These are phyloP conservation scores for Drosophila funebris DNA, from an alignment of 1,140 invertebrate genomes.

Conservation along the genomic window DNA sequence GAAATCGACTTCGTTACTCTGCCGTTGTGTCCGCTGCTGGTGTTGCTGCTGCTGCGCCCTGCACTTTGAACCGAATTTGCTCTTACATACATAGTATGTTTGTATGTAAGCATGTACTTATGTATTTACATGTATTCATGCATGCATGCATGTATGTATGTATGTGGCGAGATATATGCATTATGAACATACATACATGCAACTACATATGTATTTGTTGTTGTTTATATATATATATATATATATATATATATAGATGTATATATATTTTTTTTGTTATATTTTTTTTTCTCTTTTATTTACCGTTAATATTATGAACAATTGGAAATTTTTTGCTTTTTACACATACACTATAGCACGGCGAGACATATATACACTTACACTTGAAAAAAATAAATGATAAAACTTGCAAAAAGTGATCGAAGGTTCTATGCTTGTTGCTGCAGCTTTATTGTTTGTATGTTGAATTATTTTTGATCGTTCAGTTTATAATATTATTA, in stretches of 20 bases:
- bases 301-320: slow-evolving; percentile 62
- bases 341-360: slow-evolving; percentile 4
- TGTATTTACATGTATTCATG: neutral
- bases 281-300: slow-evolving; percentile 46
- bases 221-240: slow-evolving; percentile 14
- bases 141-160: neutral
- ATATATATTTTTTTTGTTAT: neutral
- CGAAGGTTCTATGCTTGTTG: slow-evolving; percentile 4
- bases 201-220: neutral
- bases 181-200: neutral
- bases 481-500: slow-evolving; percentile 23
- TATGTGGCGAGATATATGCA: neutral
- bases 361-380: slow-evolving; percentile 8
- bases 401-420: slow-evolving; percentile 22
- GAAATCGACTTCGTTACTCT: slow-evolving; percentile 11
- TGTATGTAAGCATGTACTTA: neutral
- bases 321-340: slow-evolving; percentile 30
- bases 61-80: slow-evolving; percentile 44
- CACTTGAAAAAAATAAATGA: slow-evolving; percentile 41
- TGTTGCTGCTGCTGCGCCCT: slow-evolving; percentile 21
- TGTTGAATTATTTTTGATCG: slow-evolving; percentile 16
- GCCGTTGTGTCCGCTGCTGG: neutral
- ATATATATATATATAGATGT: too few relatives aligned
- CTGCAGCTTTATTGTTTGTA: slow-evolving; percentile 15
- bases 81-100: slow-evolving; percentile 15